These are phyloP conservation scores for Caloenas nicobarica DNA, from an alignment of 2,113 vertebrate species.

Conservation along the genomic window DNA sequence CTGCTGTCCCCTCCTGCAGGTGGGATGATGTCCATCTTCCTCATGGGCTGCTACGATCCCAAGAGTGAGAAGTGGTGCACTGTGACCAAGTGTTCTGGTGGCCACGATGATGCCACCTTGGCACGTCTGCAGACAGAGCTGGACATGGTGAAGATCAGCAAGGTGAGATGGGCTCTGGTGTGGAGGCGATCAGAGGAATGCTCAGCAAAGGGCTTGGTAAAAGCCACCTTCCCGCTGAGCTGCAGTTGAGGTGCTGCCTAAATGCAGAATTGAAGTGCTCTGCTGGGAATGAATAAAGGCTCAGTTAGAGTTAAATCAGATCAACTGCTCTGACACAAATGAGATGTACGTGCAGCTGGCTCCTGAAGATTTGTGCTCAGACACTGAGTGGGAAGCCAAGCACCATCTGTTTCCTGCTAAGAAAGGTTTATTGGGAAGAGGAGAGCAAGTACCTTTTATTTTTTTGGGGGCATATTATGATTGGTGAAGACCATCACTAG, in stretches of 20 bases:
- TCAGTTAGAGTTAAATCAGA: background rate
- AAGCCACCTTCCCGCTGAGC: background rate
- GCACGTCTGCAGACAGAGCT: constrained; percentile 92
- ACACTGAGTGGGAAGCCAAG: background rate
- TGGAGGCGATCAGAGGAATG: background rate
- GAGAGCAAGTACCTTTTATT: background rate
- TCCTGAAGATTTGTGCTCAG: background rate
- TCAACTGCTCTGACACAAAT: background rate
- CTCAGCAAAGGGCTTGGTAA: background rate
- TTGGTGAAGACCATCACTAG: background rate
- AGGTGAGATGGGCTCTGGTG: constrained; percentile 75
- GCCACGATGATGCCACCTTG: constrained; percentile 92
- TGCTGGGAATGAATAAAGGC: background rate
- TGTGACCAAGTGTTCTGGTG: constrained; percentile 94
- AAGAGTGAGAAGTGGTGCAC: constrained; percentile 94
- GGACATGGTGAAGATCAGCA: constrained; percentile 98
- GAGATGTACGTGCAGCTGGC: background rate
- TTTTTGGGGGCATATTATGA: background rate
- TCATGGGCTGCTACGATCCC: constrained; percentile 97
- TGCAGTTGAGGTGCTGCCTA: background rate
- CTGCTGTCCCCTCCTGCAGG: constrained; percentile 71
- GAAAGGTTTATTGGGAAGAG: background rate
- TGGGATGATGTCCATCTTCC: constrained; percentile 98
- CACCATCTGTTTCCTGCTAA: background rate
- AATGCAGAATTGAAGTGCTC: background rate